Evolutionary conservation across 1,140 invertebrate genomes (phyloP).

Genomic region (Hermatobates lingyangjiaoensis): DNA sequence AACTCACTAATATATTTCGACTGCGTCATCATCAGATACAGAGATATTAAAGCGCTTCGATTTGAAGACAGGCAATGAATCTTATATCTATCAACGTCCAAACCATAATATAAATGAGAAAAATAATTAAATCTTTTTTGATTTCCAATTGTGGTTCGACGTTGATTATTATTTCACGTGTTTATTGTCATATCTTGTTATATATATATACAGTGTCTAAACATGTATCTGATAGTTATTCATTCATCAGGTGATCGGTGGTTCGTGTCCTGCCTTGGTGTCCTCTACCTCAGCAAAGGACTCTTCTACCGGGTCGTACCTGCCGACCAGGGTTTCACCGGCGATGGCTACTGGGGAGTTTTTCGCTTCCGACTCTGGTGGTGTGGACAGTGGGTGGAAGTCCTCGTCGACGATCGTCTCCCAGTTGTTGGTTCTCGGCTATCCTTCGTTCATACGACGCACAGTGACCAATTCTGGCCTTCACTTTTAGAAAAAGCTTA

Average conservation of each 20-base stretch:
- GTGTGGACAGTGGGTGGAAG: slow-evolving; percentile 90
- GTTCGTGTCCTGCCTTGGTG: slow-evolving; percentile 74
- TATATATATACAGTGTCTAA: too few species aligned
- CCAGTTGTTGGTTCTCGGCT: slow-evolving; percentile 81
- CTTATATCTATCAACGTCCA: too few species aligned
- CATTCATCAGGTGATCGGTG: slow-evolving; percentile 56
- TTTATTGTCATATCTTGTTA: too few species aligned
- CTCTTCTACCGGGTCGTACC: slow-evolving; percentile 90
- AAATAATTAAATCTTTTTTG: too few species aligned
- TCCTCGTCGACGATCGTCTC: slow-evolving; percentile 85
- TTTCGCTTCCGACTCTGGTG: slow-evolving; percentile 85
- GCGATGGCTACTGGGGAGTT: slow-evolving; percentile 47
- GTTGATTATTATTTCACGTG: too few species aligned
- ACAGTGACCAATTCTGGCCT: slow-evolving; percentile 85
- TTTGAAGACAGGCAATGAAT: too few species aligned
- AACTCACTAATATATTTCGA: too few species aligned
- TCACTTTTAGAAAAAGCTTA: slow-evolving; percentile 94
- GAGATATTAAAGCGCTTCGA: too few species aligned
- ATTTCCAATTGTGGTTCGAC: too few species aligned
- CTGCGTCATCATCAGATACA: too few species aligned
- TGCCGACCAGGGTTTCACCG: slow-evolving; percentile 66
- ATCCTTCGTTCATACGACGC: slow-evolving; percentile 76
- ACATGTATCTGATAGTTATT: too few species aligned
- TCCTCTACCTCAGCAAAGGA: slow-evolving; percentile 66
- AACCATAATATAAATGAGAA: too few species aligned